These are phyloP conservation scores for Cricetomys ansorgei DNA, from an alignment of 2,113 vertebrate genomes.

Conservation along the genomic window DNA sequence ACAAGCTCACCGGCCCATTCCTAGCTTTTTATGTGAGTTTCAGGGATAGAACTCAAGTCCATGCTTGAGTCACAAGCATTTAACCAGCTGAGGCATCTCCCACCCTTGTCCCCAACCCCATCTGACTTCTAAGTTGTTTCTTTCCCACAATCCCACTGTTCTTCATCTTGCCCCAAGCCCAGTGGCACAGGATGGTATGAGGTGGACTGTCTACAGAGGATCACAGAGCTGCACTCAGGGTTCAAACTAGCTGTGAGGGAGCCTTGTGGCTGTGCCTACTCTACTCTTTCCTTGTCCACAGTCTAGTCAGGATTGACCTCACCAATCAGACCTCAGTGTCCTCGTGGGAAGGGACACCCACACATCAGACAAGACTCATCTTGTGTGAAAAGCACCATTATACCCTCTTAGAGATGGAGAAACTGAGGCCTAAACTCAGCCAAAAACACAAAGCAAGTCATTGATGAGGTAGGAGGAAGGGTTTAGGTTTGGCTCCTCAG, in stretches of 20 bases:
- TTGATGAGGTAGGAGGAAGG: not conserved
- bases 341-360: no score
- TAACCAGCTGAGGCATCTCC: not conserved
- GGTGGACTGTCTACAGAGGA: not conserved
- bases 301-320: not conserved
- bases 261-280: accelerated
- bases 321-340: not conserved
- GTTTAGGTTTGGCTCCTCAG: not conserved
- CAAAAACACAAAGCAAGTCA: not conserved
- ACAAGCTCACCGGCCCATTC: not conserved
- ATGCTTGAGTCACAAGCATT: not conserved
- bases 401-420: not conserved
- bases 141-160: not conserved
- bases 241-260: not conserved
- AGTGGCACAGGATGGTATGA: not conserved
- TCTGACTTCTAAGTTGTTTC: not conserved
- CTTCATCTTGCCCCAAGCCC: not conserved
- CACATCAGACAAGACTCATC: not conserved
- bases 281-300: not conserved
- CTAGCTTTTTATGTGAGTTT: not conserved
- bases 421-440: not conserved
- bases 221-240: not conserved
- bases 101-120: not conserved
- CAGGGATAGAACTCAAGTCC: not conserved
- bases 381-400: not conserved